Percentiles rank a stretch among this genome's conserved stretches.
phyloP scores from a whole-genome alignment of 2,888 invertebrate genomes.

The Microctonus brassicae region DNA sequence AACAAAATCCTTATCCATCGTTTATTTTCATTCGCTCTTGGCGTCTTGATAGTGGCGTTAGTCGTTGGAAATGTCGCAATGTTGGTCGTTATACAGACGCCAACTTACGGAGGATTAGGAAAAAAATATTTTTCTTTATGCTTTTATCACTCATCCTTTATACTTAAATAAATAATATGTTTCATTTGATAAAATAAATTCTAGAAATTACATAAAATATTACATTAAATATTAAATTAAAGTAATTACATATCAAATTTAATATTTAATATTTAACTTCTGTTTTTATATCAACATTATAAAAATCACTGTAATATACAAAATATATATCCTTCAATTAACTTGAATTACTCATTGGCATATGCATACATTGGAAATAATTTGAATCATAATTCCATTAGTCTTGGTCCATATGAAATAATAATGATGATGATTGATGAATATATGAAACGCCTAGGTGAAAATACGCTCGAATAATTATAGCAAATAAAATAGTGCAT shows the following conservation, averaged over 20 bases:
- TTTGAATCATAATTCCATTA: neutral
- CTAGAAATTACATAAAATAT: neutral
- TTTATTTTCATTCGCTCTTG: slow-evolving; percentile 20
- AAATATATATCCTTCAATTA: neutral
- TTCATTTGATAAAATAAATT: neutral
- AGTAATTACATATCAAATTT: neutral
- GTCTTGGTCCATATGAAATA: neutral
- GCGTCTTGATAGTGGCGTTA: slow-evolving; percentile 10
- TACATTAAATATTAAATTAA: neutral
- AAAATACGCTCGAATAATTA: neutral
- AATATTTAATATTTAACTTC: neutral
- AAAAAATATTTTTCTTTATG: neutral
- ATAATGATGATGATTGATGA: neutral
- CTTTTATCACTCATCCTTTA: neutral
- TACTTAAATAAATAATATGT: neutral
- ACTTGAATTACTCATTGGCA: neutral
- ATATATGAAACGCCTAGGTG: neutral
- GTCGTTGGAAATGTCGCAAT: neutral
- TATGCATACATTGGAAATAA: neutral
- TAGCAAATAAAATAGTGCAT: neutral
- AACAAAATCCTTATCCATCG: neutral
- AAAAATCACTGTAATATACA: neutral
- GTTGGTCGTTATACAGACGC: slow-evolving; percentile 9
- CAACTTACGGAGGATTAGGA: slow-evolving; percentile 1
- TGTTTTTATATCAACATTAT: neutral